Evolutionary conservation across 2,888 invertebrate genomes (phyloP), one percentile per base, ranked within the genome.

Genomic region (Buathra laborator): DNA sequence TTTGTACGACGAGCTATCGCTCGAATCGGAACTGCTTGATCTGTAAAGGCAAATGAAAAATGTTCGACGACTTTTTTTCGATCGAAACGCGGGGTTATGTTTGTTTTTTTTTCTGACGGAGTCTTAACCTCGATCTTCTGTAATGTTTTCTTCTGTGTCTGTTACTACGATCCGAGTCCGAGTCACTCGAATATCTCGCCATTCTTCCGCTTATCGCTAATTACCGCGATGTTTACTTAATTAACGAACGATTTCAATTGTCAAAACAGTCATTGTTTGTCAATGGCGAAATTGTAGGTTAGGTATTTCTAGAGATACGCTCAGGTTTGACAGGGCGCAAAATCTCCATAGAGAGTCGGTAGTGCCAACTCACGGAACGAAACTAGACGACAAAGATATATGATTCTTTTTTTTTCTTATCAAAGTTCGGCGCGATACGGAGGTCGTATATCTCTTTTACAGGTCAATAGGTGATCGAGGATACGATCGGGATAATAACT

Each of bases 121-220:
- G 37, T 16, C 19, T 56, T 51, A 83, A 90, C 90, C 89, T 89
- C n/a, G 90, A 90, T 87, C 89, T 87, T 78, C 90, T 88, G 64
- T 89, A 88, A 85, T 92, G 90, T 87, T 89, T 92, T 14, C 89
- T 90, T 62, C 92, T 89, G 85, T 93, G 90, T 76, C 90, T 92
- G 76, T 86, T 90, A 76, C 90, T 93, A 6, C 90, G 87, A 88
- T 93, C 93, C 0, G 93, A 93, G 80, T 93, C 93, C 0, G 93
- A 93, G 66, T 93, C 93, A 48, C 92, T 92, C 2, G 93, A 93
- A 87, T 93, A 93, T 79, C 91, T 90, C 44, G 93, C 91, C 93
- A 93, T 93, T 86, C 7, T 81, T 59, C 44, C 79, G 32, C 75
- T 64, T 43, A 24, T 29, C 62, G 62, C 12, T 19, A 10, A 78